Base-by-base conservation (phyloP, 2,888 invertebrate species). In the Nezara viridula region DNA sequence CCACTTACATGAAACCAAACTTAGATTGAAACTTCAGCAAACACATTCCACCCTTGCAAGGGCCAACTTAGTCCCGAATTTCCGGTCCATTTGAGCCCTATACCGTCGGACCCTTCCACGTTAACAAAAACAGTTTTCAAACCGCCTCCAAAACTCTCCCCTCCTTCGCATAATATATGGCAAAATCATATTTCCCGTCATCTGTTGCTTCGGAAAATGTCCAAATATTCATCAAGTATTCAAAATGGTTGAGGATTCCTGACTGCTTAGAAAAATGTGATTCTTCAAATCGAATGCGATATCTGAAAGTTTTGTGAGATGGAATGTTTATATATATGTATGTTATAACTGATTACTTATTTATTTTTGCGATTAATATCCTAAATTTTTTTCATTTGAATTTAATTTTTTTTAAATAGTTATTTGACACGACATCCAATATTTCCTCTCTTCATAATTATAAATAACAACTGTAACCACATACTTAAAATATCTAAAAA, bases 51-150 rank as follows among this genome's bases (percentile, higher is more conserved):
- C 81, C 44, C 44, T 40, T 81, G 81, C n/a, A n/a, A 81, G 81
- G 81, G 81, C 81, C 44, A 81, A 81, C 44, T 81, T 81, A 81
- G 81, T 40, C 47, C 81, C 81, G 81, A 81, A 81, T 81, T 81
- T 81, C 81, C 81, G 81, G 44, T 81, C 81, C 81, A 81, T 81
- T 81, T 81, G 81, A 81, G 81, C 44, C n/a, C 81, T 81, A 40
- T 44, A 81, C 81, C 47, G 81, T 14, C 81, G n/a, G 24, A 10
- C 81, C 81, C 81, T 47, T 47, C 44, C 16, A 44, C 81, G n/a
- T 47, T 81, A 81, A 81, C 81, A 81, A 81, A 81, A 81, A 81
- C 81, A 44, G 81, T 81, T 81, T 81, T 81, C 81, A 81, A 81
- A 81, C 81, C 81, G 81, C 81, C 24, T 3, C 44, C n/a, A 12